Evolutionary conservation across 2,797 vertebrate genomes (phyloP), one percentile per base, ranked within the genome.

Genomic region (Craterocephalus amniculus): DNA sequence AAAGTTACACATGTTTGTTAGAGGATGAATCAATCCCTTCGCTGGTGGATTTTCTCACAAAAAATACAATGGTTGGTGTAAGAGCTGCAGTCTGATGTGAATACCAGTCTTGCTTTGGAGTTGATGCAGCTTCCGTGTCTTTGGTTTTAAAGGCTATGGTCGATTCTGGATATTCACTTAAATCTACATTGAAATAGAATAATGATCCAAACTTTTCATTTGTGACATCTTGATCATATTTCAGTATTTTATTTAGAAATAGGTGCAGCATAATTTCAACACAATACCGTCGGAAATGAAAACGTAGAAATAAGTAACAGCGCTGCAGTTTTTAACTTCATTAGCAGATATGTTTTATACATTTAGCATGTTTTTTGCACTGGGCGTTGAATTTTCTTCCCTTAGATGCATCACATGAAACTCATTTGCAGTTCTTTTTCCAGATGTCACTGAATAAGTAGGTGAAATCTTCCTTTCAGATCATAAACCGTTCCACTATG

Each of bases 21-120:
- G 69, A 48, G 52, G 58, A 35, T 34, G 32, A 80, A 85, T 88
- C 70, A 43, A 63, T 85, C 36, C 27, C 58, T 43, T 82, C 77
- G 57, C 20, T 3, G 26, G 34, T 34, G 76, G 67, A 73, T 74
- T 85, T 78, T 56, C 54, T 34, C 8, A 14, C n/a, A 64, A 70
- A 32, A 40, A 18, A 55, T 20, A 35, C 22, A 55, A 49, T 45
- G 61, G 63, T 63, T 31, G 10, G 31, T 7, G 24, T 43, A 43
- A 58, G 48, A 83, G 36, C 27, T 22, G 29, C 60, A 54, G 72
- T 69, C 74, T 58, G 58, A 68, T 72, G 65, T 43, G 36, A 61
- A 67, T 58, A 62, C 38, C 8, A 2, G 36, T 56, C 43, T 70
- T 74, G 18, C 58, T 70, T 75, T 18, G 13, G 10, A 16, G 14